A percentile compares a stretch with the other conserved stretches of the same genome.
phyloP scores from a whole-genome alignment of 2,797 vertebrate genomes.

The Tiaroga cobitis region DNA sequence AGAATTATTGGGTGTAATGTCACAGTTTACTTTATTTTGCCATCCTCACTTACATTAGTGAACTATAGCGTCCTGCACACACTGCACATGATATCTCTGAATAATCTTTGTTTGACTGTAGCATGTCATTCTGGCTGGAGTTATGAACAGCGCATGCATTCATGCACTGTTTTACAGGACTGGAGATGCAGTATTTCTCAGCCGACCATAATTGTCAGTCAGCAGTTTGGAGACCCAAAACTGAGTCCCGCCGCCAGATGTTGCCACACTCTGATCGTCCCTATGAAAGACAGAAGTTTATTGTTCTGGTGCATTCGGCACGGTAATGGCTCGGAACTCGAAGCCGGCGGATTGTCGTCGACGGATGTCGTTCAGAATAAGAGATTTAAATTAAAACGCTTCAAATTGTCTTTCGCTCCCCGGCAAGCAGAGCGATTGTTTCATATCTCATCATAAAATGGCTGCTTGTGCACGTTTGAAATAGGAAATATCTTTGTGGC shows the following conservation, averaged over 20 bases:
- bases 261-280: conserved; percentile 78
- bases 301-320: conserved; percentile 81
- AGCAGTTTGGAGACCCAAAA: conserved; percentile 75
- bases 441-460: conserved; percentile 42
- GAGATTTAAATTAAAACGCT: background rate
- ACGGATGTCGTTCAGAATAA: conserved; percentile 81
- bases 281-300: conserved; percentile 84
- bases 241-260: conserved; percentile 80
- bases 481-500: conserved; percentile 62
- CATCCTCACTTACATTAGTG: no score
- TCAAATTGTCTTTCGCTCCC: background rate
- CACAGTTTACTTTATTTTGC: no score
- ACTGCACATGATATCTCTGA: no score
- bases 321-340: conserved; percentile 71
- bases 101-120: no score
- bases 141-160: conserved; percentile 52
- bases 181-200: conserved; percentile 69
- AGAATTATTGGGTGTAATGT: no score
- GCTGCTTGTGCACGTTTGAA: conserved; percentile 56
- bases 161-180: conserved; percentile 48
- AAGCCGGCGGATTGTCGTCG: conserved; percentile 79
- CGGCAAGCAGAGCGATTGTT: background rate
- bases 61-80: no score
- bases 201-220: conserved; percentile 77
- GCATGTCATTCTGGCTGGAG: no score